Evolutionary conservation across 2,113 vertebrate species (phyloP), one percentile per base, ranked within the genome.

Genomic region (Phalacrocorax aristotelis): DNA sequence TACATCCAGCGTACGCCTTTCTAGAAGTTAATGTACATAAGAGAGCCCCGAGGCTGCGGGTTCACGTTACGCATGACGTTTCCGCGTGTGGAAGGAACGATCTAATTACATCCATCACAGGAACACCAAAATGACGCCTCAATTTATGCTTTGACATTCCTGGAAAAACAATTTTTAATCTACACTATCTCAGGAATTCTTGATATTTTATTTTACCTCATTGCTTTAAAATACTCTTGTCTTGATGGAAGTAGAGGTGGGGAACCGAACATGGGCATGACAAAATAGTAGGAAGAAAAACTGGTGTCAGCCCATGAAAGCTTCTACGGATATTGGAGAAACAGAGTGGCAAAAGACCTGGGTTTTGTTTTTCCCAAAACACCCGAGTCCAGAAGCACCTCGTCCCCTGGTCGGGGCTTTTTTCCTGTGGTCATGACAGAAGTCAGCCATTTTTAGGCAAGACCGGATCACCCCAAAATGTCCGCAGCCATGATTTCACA

Each of bases 141-240:
- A 54, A 74, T 62, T 83, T 86, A 89, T 40, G 80, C 64, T 78
- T 74, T 89, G 77, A 91, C 70, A 74, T 93, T 91, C 87, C 87
- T 55, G 55, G 82, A 93, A 94, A 95, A 70, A 14, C 74, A 44
- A 58, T 89, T 95, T 72, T 87, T 82, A 87, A 85, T 74, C 85
- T 54, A 68, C 11, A 54, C 55, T 69, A 89, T 85, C 81, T 91
- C 83, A 77, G n/a, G 80, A 90, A 80, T 51, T 80, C 61, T 60
- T 79, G 32, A 16, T 58, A 48, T 77, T 93, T 96, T 83, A 77
- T 83, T 95, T 75, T 54, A 83, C 38, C 69, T 88, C 29, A 0
- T 15, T 18, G 38, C 66, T 89, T 96, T 57, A 76, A 77, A 94
- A 94, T 55, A 83, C 22, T 23, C 44, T 79, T 75, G 74, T 70